Evolutionary conservation across 2,888 invertebrate genomes (phyloP).

Genomic region (Netelia virgata): DNA sequence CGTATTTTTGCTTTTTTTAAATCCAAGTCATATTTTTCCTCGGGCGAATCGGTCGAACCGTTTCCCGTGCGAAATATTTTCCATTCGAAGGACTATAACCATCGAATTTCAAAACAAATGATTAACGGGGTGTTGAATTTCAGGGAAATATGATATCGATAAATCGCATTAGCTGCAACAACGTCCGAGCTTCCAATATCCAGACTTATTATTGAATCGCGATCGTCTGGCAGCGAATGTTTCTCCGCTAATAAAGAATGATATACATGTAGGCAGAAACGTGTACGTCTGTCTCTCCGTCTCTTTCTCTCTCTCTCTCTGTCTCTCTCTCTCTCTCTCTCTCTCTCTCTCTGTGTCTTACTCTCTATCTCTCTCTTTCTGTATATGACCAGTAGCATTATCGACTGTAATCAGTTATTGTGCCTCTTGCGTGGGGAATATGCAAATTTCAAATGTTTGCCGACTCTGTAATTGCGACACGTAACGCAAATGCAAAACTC

Average conservation of each 20-base stretch:
- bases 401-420: constrained; percentile 70
- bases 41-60: no score
- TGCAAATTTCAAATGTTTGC: constrained; percentile 68
- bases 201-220: constrained; percentile 38
- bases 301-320: background rate
- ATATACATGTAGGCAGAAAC: constrained; percentile 71
- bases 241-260: constrained; percentile 55
- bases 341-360: no score
- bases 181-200: background rate
- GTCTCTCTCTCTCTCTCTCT: background rate
- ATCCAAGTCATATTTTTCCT: no score
- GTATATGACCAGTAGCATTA: constrained; percentile 59
- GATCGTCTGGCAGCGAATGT: constrained; percentile 32
- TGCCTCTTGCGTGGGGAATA: constrained; percentile 66
- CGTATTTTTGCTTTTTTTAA: no score
- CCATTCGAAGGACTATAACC: no score
- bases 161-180: background rate
- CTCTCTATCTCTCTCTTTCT: constrained; percentile 22
- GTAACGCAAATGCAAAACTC: constrained; percentile 71
- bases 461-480: constrained; percentile 72
- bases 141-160: background rate
- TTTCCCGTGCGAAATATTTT: no score
- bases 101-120: no score
- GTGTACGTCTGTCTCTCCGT: constrained; percentile 8
- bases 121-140: no score